A percentile compares a stretch with the other conserved stretches of the same genome.
Conservation (phyloP, 2,113 vertebrate species). For the Carassius auratus region DNA sequence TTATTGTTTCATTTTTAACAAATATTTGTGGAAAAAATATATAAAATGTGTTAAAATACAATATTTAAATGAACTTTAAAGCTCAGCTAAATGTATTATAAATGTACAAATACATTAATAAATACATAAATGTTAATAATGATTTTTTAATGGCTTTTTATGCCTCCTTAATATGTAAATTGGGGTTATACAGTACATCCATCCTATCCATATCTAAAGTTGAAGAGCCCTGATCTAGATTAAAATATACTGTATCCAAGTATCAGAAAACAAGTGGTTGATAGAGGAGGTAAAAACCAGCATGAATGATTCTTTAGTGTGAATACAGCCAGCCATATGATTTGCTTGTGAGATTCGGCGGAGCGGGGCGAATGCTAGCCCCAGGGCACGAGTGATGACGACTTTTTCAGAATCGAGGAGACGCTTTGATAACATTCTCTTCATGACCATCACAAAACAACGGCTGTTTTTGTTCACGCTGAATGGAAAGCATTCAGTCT, state of each 20-base stretch:
- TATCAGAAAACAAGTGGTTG: neutral
- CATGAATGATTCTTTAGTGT: conserved; percentile 9
- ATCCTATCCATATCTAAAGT: neutral
- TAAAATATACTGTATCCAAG: neutral
- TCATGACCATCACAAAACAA: conserved; percentile 51
- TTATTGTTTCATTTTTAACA: neutral
- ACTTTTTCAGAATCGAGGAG: conserved; percentile 26
- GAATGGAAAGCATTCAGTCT: conserved; percentile 56
- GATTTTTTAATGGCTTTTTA: neutral
- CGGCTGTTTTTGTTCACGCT: conserved; percentile 47
- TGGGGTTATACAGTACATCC: neutral
- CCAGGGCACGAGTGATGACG: neutral
- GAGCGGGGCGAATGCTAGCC: neutral
- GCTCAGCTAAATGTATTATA: neutral
- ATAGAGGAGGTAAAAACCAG: neutral
- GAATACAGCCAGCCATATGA: conserved; percentile 30
- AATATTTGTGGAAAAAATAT: neutral
- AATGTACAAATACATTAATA: neutral
- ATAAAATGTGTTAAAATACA: neutral
- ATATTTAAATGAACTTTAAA: neutral
- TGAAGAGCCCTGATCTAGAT: neutral
- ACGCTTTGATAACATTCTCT: conserved; percentile 44
- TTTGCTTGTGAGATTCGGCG: conserved; percentile 14
- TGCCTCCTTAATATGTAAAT: neutral
- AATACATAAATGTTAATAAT: neutral